Evolutionary conservation across 2,888 invertebrate genomes (phyloP).

Genomic region (Drosophila melanosoma): DNA sequence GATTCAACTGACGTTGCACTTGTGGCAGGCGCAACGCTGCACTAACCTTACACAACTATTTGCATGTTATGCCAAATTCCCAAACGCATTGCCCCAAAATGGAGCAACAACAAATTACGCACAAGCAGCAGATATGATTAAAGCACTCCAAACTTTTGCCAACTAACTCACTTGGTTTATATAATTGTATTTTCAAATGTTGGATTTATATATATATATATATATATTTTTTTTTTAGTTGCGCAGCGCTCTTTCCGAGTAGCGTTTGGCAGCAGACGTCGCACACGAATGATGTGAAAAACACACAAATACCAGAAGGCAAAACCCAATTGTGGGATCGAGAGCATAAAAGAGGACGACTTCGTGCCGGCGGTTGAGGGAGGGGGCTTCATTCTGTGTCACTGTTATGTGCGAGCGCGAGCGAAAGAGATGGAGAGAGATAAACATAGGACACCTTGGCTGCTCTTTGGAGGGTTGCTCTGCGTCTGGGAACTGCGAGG

Average conservation of each 20-base stretch:
- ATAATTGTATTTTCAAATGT: conserved; percentile 6
- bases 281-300: conserved; percentile 58
- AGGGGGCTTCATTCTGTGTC: neutral
- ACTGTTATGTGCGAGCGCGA: conserved; percentile 9
- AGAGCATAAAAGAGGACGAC: conserved; percentile 46
- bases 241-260: conserved; percentile 24
- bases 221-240: neutral
- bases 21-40: conserved; percentile 35
- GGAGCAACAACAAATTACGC: neutral
- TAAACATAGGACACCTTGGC: conserved; percentile 28
- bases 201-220: neutral
- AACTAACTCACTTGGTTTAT: conserved; percentile 22
- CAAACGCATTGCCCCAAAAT: neutral
- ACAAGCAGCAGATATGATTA: neutral
- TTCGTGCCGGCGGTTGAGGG: conserved; percentile 7
- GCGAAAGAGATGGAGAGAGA: conserved; percentile 17
- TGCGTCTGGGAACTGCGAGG: conserved; percentile 9
- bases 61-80: conserved; percentile 20
- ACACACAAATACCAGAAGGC: conserved; percentile 29
- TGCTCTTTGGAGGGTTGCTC: conserved; percentile 52
- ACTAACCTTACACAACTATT: conserved; percentile 60
- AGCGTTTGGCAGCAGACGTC: conserved; percentile 49
- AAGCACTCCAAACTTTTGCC: neutral
- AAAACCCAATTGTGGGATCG: conserved; percentile 52
- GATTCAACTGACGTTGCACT: conserved; percentile 49